These are phyloP conservation scores for Kryptolebias ocellatus DNA, from an alignment of 2,797 vertebrate genomes.

Conservation along the genomic window DNA sequence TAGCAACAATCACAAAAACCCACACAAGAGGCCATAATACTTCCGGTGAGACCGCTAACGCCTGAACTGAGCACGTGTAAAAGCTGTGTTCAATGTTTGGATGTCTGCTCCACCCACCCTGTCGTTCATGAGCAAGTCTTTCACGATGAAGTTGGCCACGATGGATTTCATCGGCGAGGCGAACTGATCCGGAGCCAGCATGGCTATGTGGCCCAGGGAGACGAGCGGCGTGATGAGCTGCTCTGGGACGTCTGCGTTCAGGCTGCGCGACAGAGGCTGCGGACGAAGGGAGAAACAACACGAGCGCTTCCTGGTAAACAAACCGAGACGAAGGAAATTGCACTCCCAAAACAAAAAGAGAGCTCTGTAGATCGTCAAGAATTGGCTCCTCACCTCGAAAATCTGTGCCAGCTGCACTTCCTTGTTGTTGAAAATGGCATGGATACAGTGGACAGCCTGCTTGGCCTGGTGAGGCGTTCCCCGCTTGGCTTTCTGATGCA, in stretches of 20 bases:
- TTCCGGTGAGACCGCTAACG: neutral
- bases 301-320: neutral
- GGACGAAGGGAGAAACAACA: neutral
- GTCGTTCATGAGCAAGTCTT: constrained; percentile 99
- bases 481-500: constrained; percentile 98
- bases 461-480: constrained; percentile 99
- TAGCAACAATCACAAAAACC: neutral
- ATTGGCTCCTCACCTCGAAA: constrained; percentile 87
- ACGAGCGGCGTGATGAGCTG: constrained; percentile 98
- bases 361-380: neutral
- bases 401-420: constrained; percentile 99
- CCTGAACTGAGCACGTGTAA: neutral
- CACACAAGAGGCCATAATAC: neutral
- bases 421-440: constrained; percentile 98
- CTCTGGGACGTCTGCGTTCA: constrained; percentile 97
- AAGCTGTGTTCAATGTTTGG: neutral
- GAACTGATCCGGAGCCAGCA: constrained; percentile 99
- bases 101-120: constrained; percentile 82
- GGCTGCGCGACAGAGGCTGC: constrained; percentile 96
- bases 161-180: constrained; percentile 99
- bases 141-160: constrained; percentile 99
- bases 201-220: constrained; percentile 97
- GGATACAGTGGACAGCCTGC: constrained; percentile 98
- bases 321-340: too few relatives aligned
- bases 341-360: too few relatives aligned